A percentile compares a stretch with the other conserved stretches of the same genome.
Conservation (phyloP, 2,888 invertebrate species). For the Drosophila peninsularis region DNA sequence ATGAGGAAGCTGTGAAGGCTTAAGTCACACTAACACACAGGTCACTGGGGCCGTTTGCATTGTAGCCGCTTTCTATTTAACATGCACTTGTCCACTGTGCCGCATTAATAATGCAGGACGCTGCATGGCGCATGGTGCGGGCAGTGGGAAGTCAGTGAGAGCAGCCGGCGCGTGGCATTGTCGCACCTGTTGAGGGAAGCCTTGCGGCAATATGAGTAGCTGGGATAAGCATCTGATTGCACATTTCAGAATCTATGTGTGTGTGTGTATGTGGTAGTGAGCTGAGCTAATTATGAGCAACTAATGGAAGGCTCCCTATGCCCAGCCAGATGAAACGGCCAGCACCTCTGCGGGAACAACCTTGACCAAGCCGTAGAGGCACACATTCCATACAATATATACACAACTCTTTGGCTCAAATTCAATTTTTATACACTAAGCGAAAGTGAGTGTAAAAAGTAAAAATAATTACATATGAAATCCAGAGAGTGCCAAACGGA, state of each 20-base stretch:
- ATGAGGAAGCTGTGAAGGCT: constrained; percentile 9
- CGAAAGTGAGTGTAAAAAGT: constrained; percentile 1
- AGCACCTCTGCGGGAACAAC: constrained; percentile 1
- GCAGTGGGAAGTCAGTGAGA: constrained; percentile 3
- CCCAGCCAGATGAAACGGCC: not conserved
- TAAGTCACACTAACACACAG: constrained; percentile 15
- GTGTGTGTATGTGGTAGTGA: not conserved
- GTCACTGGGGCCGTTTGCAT: constrained; percentile 58
- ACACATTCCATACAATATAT: not conserved
- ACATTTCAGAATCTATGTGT: not conserved
- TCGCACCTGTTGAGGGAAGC: constrained; percentile 59
- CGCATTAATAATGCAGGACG: constrained; percentile 54
- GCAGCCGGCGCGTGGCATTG: constrained; percentile 3
- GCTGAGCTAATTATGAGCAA: constrained; percentile 31
- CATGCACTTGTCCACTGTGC: constrained; percentile 64
- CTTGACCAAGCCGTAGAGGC: constrained; percentile 11
- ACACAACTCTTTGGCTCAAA: constrained; percentile 10
- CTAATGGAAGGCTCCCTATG: constrained; percentile 15
- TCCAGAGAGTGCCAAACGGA: not conserved
- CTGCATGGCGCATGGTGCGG: not conserved
- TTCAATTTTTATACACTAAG: constrained; percentile 8
- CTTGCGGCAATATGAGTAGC: constrained; percentile 8
- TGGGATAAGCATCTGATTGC: constrained; percentile 34
- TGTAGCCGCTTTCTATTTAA: constrained; percentile 61
- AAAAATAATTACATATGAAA: not conserved